A percentile compares a stretch with the other conserved stretches of the same genome.
Conservation (phyloP, 2,113 vertebrate species). For the Desmodus rotundus region DNA sequence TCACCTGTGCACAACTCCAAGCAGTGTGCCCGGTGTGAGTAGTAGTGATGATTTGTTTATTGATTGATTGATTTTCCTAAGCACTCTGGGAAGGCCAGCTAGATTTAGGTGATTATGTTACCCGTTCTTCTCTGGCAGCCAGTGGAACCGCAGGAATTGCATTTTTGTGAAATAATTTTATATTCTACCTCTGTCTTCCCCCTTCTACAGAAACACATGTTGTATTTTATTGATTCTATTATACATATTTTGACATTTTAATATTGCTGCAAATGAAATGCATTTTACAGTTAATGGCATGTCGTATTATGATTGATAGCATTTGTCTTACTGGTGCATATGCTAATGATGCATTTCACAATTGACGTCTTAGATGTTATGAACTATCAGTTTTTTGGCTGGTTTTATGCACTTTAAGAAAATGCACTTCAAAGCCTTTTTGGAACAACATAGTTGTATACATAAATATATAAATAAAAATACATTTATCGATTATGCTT, state of each 20-base stretch:
- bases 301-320: not conserved
- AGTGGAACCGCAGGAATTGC: not conserved
- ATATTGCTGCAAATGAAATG: not conserved
- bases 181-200: not conserved
- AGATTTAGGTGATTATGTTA: not conserved
- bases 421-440: constrained; percentile 15
- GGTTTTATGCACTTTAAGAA: not conserved
- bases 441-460: not conserved
- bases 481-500: constrained; percentile 19
- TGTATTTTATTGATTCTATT: not conserved
- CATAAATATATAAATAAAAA: constrained; percentile 27
- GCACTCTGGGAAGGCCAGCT: not conserved
- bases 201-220: not conserved
- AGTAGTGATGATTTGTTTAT: not conserved
- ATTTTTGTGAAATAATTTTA: constrained; percentile 31
- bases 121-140: not conserved
- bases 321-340: not conserved
- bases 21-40: not conserved
- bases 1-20: not conserved
- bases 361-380: not conserved
- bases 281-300: not conserved
- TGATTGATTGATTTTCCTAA: constrained; percentile 20
- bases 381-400: constrained; percentile 15
- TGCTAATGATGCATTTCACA: not conserved
- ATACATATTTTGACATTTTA: not conserved